Evolutionary conservation across 2,113 vertebrate genomes (phyloP).

Genomic region (Austrofundulus limnaeus): DNA sequence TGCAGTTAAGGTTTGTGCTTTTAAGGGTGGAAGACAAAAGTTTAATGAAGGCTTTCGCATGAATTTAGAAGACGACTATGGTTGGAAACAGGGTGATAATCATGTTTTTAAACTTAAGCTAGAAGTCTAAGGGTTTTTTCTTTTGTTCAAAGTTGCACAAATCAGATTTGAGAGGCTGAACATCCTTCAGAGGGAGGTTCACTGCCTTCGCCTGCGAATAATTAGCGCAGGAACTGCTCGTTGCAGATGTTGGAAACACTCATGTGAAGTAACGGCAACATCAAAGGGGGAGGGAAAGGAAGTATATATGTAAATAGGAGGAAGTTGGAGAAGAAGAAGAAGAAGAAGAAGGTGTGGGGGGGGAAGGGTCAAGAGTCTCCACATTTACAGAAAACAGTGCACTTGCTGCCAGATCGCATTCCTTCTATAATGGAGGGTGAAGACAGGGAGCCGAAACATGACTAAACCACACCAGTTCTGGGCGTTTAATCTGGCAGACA

Average conservation of each 20-base stretch:
- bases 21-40: constrained; percentile 11
- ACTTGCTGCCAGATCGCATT: constrained; percentile 92
- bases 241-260: constrained; percentile 71
- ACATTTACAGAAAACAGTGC: constrained; percentile 80
- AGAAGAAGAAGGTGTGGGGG: too few species aligned
- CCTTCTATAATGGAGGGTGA: constrained; percentile 87
- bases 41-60: background rate
- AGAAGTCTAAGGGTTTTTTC: constrained; percentile 9
- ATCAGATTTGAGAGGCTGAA: constrained; percentile 23
- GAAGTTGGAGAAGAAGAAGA: constrained; percentile 59
- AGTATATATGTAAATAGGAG: constrained; percentile 83
- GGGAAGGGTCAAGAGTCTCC: constrained; percentile 70
- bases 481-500: constrained; percentile 96
- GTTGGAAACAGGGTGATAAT: background rate
- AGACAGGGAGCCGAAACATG: constrained; percentile 86
- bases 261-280: constrained; percentile 96
- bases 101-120: background rate
- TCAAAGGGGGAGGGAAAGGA: constrained; percentile 74
- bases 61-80: background rate
- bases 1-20: constrained; percentile 3
- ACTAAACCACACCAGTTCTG: constrained; percentile 88
- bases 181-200: constrained; percentile 20
- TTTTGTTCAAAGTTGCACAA: constrained; percentile 22
- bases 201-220: constrained; percentile 23
- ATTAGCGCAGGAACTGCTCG: constrained; percentile 29